These are phyloP conservation scores for Drosophila limbata DNA, from an alignment of 2,888 invertebrate species.

Conservation along the genomic window DNA sequence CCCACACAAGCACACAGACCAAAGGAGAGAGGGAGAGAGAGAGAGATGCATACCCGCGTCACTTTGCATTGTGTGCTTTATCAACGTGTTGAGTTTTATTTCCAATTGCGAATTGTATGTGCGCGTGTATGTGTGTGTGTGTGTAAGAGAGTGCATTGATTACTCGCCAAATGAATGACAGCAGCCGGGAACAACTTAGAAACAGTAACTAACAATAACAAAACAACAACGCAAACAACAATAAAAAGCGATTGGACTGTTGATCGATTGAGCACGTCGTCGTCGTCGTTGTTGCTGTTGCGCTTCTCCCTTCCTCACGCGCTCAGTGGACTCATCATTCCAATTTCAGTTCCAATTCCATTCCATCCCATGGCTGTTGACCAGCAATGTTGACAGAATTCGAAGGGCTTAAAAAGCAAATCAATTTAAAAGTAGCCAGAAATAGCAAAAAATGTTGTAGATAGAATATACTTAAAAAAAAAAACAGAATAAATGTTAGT, in stretches of 20 bases:
- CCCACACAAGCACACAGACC: background rate
- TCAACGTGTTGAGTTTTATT: slow-evolving; percentile 34
- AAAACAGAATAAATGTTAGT: no score
- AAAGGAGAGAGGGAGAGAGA: background rate
- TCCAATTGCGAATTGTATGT: slow-evolving; percentile 26
- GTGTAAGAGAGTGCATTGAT: slow-evolving; percentile 48
- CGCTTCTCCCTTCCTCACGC: background rate
- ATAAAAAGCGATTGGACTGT: slow-evolving; percentile 21
- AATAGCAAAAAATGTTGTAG: no score
- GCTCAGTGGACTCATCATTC: background rate
- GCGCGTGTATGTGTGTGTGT: slow-evolving; percentile 1
- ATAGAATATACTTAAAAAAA: no score
- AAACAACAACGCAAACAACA: slow-evolving; percentile 3
- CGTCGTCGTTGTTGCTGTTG: background rate
- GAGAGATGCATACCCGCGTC: slow-evolving; percentile 14
- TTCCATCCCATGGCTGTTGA: slow-evolving; percentile 21
- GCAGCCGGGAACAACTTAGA: slow-evolving; percentile 36
- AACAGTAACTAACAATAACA: slow-evolving; percentile 33
- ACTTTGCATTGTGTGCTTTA: slow-evolving; percentile 44
- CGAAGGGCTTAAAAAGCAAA: background rate
- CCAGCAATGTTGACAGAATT: slow-evolving; percentile 12
- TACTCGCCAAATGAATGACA: slow-evolving; percentile 36
- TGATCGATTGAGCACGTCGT: slow-evolving; percentile 36
- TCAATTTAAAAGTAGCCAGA: no score
- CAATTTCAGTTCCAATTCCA: slow-evolving; percentile 2